Evolutionary conservation across 2,888 invertebrate genomes (phyloP), one percentile per base, ranked within the genome.

Genomic region (Phengaris arion): DNA sequence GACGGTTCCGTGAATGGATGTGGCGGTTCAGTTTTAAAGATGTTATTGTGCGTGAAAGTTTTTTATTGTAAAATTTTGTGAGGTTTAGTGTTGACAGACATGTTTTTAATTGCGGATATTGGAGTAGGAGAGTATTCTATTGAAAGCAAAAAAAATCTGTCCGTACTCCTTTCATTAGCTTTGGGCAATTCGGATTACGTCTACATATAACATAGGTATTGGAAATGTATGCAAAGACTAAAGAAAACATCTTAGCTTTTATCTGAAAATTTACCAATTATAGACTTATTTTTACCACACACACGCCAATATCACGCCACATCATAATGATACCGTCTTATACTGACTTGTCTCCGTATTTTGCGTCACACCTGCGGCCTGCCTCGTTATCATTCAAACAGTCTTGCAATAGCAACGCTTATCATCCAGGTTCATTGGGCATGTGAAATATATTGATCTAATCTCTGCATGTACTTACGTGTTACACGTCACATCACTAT

Each of bases 341-440:
- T 22, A 59, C 6, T 64, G 64, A 59, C 59, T 59, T 22, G 64
- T 64, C 64, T 45, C 10, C 64, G 35, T 45, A 13, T 64, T 64
- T n/a, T 64, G 64, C 64, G 35, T 59, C 35, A 45, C 35, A 64
- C 64, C 35, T 64, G 35, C 35, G 6, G 35, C 64, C 64, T 22
- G 57, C 59, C 22, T 64, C 64, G 64, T 64, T 64, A 64, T 64
- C 35, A 64, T 64, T 64, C 64, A 13, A 64, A 35, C 45, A 13
- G 9, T 52, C 52, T 45, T 64, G 64, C 64, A 64, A 64, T 13
- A 45, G 35, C 59, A 9, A 12, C 64, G 64, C 35, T 64, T 64
- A 64, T 64, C 64, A 64, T 64, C 64, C 64, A 35, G 64, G 64
- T 64, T 64, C 35, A 64, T 64, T 64, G 64, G 35, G 45, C 64